Percentiles rank a stretch among this genome's conserved stretches.
Evolutionary conservation across 2,888 invertebrate species (phyloP).

Genomic region (Cataglyphis albicans): DNA sequence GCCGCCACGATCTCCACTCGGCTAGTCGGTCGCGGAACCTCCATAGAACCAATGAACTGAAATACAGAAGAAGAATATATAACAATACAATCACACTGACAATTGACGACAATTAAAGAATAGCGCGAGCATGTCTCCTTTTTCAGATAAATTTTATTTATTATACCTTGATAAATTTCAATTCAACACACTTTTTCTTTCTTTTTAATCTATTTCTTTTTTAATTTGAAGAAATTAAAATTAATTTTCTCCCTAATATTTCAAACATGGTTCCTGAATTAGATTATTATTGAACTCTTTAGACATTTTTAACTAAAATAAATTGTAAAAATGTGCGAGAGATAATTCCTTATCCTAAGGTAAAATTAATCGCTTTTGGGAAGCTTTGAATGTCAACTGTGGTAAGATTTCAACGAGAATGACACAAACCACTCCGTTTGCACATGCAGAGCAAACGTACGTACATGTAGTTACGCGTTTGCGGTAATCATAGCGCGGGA

Average conservation of each 20-base stretch:
- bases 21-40: conserved; percentile 98
- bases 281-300: not conserved
- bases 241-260: not conserved
- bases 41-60: conserved; percentile 99
- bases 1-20: conserved; percentile 99
- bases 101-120: not conserved
- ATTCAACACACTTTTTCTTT: too few relatives aligned
- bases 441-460: not conserved
- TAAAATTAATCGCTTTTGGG: not conserved
- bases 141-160: not conserved
- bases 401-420: not conserved
- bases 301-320: not conserved
- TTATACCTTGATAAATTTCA: not conserved
- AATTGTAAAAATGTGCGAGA: not conserved
- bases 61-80: conserved; percentile 22
- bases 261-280: not conserved
- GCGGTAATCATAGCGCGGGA: conserved; percentile 15
- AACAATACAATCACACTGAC: not conserved
- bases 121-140: not conserved
- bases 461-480: not conserved
- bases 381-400: not conserved
- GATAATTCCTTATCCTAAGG: not conserved
- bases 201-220: not conserved
- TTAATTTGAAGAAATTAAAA: not conserved
- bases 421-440: not conserved